Evolutionary conservation across 2,888 invertebrate species (phyloP), one percentile per base, ranked within the genome.

Genomic region (Hydriomena furcata): DNA sequence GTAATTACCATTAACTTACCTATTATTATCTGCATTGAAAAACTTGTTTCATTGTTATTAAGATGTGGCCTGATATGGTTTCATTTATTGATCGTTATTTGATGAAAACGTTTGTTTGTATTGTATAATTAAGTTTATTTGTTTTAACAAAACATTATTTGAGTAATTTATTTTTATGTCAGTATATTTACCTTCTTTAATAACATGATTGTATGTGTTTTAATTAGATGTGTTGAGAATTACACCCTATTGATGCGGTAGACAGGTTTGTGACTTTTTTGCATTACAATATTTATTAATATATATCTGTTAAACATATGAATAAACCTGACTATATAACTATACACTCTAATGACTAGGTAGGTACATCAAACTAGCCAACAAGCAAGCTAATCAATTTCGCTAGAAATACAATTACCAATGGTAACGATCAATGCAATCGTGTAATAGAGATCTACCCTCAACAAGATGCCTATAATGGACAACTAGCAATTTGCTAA

Each of bases 1-100:
- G 57, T 73, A 72, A 76, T 75, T 70, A 76, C 76, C 76, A 78
- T 80, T 78, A 81, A 68, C 69, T 71, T 66, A 66, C 68, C 76
- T 79, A 75, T 78, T 73, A 79, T 77, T 83, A 79, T 71, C 65
- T 56, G 63, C 65, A 68, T 73, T 67, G 61, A 72, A 73, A 69
- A 73, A 72, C 65, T 60, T 65, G 68, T 74, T 74, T 65, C 72
- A 73, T 78, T 79, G 76, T 79, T 78, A 70, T 72, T 71, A 68
- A 69, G 68, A 71, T 72, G 60, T 50, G 63, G 63, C 55, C 63
- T 55, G 71, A 73, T 78, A 75, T 68, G 58, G 63, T 71, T 66
- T 56, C 54, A 54, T 73, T 72, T 73, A 74, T 77, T 71, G 71
- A 73, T 69, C 62, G 61, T 68, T 69, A 71, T 66, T 62, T 68